A percentile compares a stretch with the other conserved stretches of the same genome.
Conservation (phyloP, 1,140 invertebrate genomes). For the Chionoecetes opilio region DNA sequence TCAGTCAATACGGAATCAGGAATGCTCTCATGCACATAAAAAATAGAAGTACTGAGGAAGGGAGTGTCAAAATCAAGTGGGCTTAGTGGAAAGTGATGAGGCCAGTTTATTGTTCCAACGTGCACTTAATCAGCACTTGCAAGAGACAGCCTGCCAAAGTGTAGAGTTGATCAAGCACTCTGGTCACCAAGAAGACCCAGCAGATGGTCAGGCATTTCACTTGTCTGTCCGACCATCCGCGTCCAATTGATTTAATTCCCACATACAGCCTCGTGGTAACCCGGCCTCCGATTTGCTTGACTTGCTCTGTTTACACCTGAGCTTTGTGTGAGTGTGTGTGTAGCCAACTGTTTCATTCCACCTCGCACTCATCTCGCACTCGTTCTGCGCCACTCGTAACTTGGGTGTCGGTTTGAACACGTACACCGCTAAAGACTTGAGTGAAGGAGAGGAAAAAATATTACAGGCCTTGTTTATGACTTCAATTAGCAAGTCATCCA, state of each 20-base stretch:
- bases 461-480: not conserved
- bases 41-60: too few species aligned
- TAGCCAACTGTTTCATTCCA: not conserved
- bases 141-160: not conserved
- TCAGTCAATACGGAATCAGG: too few species aligned
- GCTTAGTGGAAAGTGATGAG: not conserved
- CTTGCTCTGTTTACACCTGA: not conserved
- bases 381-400: not conserved
- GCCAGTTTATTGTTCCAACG: not conserved
- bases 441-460: not conserved
- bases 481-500: conserved; percentile 18
- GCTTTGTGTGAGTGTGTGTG: too few species aligned
- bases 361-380: not conserved
- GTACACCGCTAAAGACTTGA: not conserved
- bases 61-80: not conserved
- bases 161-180: not conserved
- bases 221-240: not conserved
- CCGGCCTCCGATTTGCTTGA: not conserved
- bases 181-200: not conserved
- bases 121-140: not conserved
- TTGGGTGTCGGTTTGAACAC: not conserved
- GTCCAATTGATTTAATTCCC: not conserved
- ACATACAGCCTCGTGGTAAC: not conserved
- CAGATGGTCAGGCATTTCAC: not conserved
- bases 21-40: too few species aligned